phyloP scores from a whole-genome alignment of 2,113 vertebrate genomes.

The Leptodactylus fuscus region DNA sequence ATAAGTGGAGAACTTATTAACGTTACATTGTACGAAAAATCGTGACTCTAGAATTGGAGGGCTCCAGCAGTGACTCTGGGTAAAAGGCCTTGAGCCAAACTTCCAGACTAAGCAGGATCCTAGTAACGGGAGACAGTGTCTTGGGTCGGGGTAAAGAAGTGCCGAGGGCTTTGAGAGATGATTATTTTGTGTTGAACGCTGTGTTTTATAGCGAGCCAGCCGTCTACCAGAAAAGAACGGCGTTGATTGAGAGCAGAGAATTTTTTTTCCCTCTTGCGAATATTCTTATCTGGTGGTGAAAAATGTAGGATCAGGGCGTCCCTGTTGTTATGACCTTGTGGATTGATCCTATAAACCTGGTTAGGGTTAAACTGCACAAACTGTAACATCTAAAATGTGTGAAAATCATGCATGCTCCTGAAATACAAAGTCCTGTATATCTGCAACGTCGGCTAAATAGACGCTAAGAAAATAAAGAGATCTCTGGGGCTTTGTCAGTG shows the following conservation, averaged over 20 bases:
- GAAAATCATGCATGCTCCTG: not conserved
- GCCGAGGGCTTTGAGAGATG: slow-evolving; percentile 5
- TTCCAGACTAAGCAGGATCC: not conserved
- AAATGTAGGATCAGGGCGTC: slow-evolving; percentile 12
- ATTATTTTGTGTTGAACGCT: slow-evolving; percentile 48
- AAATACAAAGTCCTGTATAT: slow-evolving; percentile 2
- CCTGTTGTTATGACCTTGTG: not conserved
- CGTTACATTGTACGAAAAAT: too few relatives aligned
- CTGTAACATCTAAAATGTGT: slow-evolving; percentile 24
- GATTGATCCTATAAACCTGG: slow-evolving; percentile 35
- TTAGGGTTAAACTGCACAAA: slow-evolving; percentile 36
- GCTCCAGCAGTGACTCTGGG: not conserved
- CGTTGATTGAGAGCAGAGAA: slow-evolving; percentile 37
- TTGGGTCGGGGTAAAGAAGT: not conserved
- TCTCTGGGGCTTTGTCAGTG: slow-evolving; percentile 3
- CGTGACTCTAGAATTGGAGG: too few relatives aligned
- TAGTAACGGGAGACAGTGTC: not conserved
- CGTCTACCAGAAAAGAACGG: slow-evolving; percentile 8
- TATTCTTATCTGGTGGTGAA: slow-evolving; percentile 41
- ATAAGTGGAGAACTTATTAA: too few relatives aligned
- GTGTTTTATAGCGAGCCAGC: slow-evolving; percentile 37
- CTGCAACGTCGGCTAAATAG: not conserved
- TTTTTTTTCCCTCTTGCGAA: slow-evolving; percentile 17
- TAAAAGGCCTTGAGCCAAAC: not conserved
- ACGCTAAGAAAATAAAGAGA: not conserved